A percentile compares a stretch with the other conserved stretches of the same genome.
Conservation (phyloP, 2,113 vertebrate species). For the Nothocercus julius region DNA sequence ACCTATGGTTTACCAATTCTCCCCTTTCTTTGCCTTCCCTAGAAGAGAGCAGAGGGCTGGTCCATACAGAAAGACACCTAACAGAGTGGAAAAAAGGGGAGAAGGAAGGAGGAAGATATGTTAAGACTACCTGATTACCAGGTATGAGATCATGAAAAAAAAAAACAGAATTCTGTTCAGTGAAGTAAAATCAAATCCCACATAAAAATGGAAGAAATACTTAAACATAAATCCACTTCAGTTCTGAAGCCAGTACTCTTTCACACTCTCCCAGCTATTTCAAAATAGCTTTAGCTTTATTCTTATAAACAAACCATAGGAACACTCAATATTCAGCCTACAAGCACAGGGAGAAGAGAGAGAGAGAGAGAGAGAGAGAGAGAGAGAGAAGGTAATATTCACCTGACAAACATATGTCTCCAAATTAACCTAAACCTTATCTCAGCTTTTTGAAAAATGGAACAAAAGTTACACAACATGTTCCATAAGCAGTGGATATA, state of each 20-base stretch:
- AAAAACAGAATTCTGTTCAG: background rate
- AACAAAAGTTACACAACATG: background rate
- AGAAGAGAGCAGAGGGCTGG: background rate
- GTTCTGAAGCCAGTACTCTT: background rate
- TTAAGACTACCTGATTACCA: background rate
- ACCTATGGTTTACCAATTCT: background rate
- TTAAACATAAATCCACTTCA: background rate
- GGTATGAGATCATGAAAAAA: background rate
- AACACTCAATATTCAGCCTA: background rate
- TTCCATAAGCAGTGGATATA: background rate
- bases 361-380: no score
- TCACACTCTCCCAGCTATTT: background rate
- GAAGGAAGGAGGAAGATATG: background rate
- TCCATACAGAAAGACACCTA: background rate
- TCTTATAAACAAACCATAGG: background rate
- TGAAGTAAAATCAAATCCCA: background rate
- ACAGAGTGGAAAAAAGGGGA: background rate
- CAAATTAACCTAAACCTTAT: background rate
- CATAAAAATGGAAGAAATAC: background rate
- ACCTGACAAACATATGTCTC: background rate
- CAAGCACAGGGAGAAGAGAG: background rate
- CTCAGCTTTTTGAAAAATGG: background rate
- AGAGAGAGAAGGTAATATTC: background rate
- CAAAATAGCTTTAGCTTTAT: background rate
- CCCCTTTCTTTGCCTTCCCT: background rate